These are phyloP conservation scores for Disparrhopalites patrizii DNA, from an alignment of 2,888 invertebrate species.

Conservation along the genomic window DNA sequence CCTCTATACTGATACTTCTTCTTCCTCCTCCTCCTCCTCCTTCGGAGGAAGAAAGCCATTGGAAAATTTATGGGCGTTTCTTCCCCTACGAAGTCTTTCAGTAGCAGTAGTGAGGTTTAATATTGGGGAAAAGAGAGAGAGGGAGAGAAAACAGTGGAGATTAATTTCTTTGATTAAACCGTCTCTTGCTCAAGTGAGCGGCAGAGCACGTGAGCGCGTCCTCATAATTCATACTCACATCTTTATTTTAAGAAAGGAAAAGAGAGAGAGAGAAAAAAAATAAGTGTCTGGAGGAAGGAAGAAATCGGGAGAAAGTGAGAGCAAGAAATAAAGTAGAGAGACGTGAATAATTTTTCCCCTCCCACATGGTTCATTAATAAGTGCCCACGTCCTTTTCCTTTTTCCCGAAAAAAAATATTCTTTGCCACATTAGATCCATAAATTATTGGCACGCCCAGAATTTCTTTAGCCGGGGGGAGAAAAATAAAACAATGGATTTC, in stretches of 20 bases:
- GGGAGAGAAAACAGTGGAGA: neutral
- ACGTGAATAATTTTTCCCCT: too few relatives aligned
- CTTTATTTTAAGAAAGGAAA: slow-evolving; percentile 20
- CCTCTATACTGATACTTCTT: too few relatives aligned
- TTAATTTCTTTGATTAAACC: slow-evolving; percentile 28
- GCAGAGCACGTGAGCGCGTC: slow-evolving; percentile 21
- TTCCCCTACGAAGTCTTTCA: too few relatives aligned
- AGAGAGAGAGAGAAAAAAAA: neutral
- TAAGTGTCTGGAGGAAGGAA: neutral
- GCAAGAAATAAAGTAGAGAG: neutral
- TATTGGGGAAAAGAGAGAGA: neutral
- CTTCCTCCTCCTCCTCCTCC: too few relatives aligned
- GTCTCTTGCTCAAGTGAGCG: slow-evolving; percentile 16
- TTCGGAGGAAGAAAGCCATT: too few relatives aligned
- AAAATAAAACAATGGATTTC: too few relatives aligned
- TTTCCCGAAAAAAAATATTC: slow-evolving; percentile 5
- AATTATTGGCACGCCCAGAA: too few relatives aligned
- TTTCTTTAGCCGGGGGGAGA: too few relatives aligned
- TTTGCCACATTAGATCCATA: slow-evolving; percentile 12
- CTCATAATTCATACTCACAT: slow-evolving; percentile 30
- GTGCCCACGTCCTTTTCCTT: slow-evolving; percentile 9
- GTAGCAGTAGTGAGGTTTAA: neutral
- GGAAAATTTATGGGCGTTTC: too few relatives aligned
- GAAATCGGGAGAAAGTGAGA: neutral
- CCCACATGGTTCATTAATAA: slow-evolving; percentile 12